A percentile compares a stretch with the other conserved stretches of the same genome.
These are phyloP conservation scores for Clostera curtula DNA, from an alignment of 2,888 invertebrate species.

Conservation along the genomic window DNA sequence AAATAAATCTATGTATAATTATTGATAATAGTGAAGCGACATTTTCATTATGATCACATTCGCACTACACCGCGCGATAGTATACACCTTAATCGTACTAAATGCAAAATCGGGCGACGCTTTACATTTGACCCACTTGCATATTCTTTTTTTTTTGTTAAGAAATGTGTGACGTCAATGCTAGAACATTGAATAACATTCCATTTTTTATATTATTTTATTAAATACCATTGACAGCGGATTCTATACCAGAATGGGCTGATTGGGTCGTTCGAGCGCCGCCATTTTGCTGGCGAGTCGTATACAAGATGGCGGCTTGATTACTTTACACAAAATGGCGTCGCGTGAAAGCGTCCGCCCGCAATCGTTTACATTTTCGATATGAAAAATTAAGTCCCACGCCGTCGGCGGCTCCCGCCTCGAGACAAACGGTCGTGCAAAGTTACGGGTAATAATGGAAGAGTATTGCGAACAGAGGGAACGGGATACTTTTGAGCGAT, in stretches of 20 bases:
- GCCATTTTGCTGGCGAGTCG: conserved; percentile 31
- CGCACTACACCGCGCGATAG: conserved; percentile 41
- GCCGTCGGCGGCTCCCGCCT: conserved; percentile 22
- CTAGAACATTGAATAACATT: conserved; percentile 56
- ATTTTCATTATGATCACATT: conserved; percentile 54
- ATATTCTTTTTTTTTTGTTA: conserved; percentile 34
- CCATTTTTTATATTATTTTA: conserved; percentile 39
- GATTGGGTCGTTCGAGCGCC: conserved; percentile 62
- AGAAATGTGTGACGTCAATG: conserved; percentile 58
- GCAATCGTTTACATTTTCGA: conserved; percentile 17
- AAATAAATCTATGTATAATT: conserved; percentile 57
- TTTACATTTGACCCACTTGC: conserved; percentile 31
- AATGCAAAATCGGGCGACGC: conserved; percentile 43
- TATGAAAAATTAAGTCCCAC: conserved; percentile 41
- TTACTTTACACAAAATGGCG: conserved; percentile 35
- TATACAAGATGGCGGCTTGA: conserved; percentile 42
- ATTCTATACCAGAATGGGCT: conserved; percentile 51
- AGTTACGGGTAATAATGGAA: conserved; percentile 33
- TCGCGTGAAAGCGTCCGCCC: conserved; percentile 32
- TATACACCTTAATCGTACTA: conserved; percentile 43
- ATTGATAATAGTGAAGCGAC: conserved; percentile 54
- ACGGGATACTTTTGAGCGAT: conserved; percentile 34
- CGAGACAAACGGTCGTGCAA: conserved; percentile 19
- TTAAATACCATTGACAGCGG: conserved; percentile 48
- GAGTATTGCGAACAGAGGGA: conserved; percentile 45